Evolutionary conservation across 2,797 vertebrate species (phyloP).

Genomic region (Siniperca scherzeri): DNA sequence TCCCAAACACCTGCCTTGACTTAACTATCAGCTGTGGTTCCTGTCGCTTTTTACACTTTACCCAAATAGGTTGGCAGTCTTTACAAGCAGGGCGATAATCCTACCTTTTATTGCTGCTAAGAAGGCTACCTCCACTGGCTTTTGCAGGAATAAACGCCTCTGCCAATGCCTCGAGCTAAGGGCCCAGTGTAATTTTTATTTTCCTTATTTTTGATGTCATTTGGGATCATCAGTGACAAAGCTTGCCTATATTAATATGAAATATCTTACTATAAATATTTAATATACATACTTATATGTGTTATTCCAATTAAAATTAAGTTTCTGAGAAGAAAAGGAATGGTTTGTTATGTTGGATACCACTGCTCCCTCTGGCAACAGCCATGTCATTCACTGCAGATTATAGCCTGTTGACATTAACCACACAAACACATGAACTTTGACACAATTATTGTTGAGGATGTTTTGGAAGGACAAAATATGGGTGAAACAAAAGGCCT

Average conservation of each 20-base stretch:
- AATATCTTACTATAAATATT: background rate
- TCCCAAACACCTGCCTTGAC: constrained; percentile 83
- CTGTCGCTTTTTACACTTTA: constrained; percentile 81
- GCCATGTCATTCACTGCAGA: constrained; percentile 9
- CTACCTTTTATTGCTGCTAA: constrained; percentile 84
- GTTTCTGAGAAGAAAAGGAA: background rate
- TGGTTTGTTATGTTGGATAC: background rate
- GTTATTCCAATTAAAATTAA: background rate
- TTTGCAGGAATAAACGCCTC: constrained; percentile 61
- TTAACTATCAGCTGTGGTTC: constrained; percentile 77
- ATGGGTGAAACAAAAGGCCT: background rate
- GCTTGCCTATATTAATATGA: background rate
- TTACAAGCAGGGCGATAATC: constrained; percentile 86
- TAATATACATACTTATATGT: background rate
- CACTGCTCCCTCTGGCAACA: background rate
- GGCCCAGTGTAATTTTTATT: constrained; percentile 2
- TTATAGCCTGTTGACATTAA: constrained; percentile 24
- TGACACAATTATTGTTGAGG: constrained; percentile 28
- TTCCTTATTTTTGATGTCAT: background rate
- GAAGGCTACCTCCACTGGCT: constrained; percentile 73
- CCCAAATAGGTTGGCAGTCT: constrained; percentile 78
- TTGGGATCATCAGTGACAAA: background rate
- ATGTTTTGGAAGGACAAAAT: background rate
- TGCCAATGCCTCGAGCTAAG: constrained; percentile 52
- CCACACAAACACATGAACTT: constrained; percentile 34